phyloP scores from a whole-genome alignment of 2,113 vertebrate species.

The Loxodonta africana region DNA sequence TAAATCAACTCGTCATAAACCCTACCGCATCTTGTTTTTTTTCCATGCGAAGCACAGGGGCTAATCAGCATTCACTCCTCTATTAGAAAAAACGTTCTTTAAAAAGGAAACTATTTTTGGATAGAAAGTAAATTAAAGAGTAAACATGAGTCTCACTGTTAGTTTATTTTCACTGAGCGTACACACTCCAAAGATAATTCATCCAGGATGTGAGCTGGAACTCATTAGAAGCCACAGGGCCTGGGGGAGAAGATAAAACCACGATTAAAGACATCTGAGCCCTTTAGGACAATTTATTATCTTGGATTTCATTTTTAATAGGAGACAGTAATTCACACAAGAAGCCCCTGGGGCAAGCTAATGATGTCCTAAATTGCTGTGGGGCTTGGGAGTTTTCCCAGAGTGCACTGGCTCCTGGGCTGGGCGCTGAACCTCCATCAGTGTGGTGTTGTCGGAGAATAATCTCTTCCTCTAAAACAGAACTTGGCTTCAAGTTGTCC shows the following conservation, averaged over 20 bases:
- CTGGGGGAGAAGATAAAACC: constrained; percentile 78
- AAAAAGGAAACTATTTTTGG: constrained; percentile 78
- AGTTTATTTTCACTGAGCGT: constrained; percentile 78
- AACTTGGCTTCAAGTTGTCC: background rate
- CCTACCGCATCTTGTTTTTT: background rate
- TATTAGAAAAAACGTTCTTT: constrained; percentile 70
- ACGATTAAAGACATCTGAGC: constrained; percentile 76
- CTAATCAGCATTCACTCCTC: constrained; percentile 67
- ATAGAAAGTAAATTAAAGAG: constrained; percentile 75
- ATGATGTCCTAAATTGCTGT: background rate
- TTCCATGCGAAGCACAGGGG: background rate
- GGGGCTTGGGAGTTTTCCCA: constrained; percentile 1
- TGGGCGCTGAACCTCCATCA: background rate
- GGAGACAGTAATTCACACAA: constrained; percentile 75
- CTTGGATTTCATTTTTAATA: constrained; percentile 79
- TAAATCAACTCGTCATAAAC: background rate
- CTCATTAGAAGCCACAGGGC: constrained; percentile 77
- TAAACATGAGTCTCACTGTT: constrained; percentile 70
- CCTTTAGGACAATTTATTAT: constrained; percentile 79
- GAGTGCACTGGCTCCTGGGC: background rate
- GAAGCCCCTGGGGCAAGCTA: constrained; percentile 24
- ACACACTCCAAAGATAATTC: constrained; percentile 74
- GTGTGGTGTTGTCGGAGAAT: background rate
- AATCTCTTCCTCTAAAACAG: background rate
- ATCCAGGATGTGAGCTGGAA: constrained; percentile 81